phyloP scores from a whole-genome alignment of 2,113 vertebrate species.

The Lepus europaeus region DNA sequence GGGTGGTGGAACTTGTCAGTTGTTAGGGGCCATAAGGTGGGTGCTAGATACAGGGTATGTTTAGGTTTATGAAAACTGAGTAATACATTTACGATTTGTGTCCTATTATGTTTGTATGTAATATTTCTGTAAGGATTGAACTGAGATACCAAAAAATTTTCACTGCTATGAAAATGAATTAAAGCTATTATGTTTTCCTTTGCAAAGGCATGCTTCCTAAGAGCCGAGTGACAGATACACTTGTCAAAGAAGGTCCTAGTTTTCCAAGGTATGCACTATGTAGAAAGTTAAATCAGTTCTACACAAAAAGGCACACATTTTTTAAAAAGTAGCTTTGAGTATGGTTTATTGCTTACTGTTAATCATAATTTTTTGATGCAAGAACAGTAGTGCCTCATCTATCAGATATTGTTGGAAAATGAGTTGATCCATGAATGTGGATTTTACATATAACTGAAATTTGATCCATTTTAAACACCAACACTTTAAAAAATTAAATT shows the following conservation, averaged over 20 bases:
- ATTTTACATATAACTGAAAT: constrained; percentile 17
- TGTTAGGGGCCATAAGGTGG: too few relatives aligned
- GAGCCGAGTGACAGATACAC: constrained; percentile 68
- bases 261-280: constrained; percentile 85
- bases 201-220: constrained; percentile 84
- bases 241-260: constrained; percentile 80
- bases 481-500: constrained; percentile 10
- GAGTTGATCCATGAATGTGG: neutral
- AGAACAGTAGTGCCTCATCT: neutral
- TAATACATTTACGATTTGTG: neutral
- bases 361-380: constrained; percentile 19
- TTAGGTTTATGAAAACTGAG: neutral
- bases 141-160: neutral
- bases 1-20: too few relatives aligned
- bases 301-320: neutral
- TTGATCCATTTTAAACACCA: constrained; percentile 51
- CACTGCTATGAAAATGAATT: constrained; percentile 8
- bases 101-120: neutral
- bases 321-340: neutral
- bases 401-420: neutral
- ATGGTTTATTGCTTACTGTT: constrained; percentile 16
- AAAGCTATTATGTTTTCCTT: constrained; percentile 64
- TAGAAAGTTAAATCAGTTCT: constrained; percentile 33
- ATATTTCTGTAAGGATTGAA: constrained; percentile 7
- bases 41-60: neutral